Evolutionary conservation across 2,113 vertebrate genomes (phyloP).

Genomic region (Amphiprion percula): DNA sequence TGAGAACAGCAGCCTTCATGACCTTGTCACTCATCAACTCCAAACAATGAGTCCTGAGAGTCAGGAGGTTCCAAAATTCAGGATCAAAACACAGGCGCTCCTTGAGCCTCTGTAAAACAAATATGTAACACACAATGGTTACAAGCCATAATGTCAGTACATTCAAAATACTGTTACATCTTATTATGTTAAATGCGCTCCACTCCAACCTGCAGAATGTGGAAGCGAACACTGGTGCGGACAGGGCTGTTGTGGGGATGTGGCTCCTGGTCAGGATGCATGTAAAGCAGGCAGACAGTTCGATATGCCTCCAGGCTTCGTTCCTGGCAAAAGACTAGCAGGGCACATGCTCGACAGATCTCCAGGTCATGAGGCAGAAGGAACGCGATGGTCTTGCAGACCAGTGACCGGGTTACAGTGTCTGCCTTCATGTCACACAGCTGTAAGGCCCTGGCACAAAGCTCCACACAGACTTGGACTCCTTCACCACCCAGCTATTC

Average conservation of each 20-base stretch:
- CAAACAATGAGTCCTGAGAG: conserved; percentile 93
- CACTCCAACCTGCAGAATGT: conserved; percentile 86
- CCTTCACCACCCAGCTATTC: conserved; percentile 89
- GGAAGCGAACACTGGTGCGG: conserved; percentile 93
- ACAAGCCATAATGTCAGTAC: not conserved
- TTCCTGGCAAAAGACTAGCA: conserved; percentile 95
- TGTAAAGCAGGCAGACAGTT: conserved; percentile 93
- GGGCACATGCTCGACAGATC: conserved; percentile 94
- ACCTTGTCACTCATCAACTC: conserved; percentile 91
- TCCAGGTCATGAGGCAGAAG: conserved; percentile 96
- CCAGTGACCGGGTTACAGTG: conserved; percentile 90
- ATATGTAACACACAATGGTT: not conserved
- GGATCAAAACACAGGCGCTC: conserved; percentile 96
- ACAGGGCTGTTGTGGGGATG: conserved; percentile 90
- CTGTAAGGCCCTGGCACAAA: conserved; percentile 94
- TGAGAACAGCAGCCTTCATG: conserved; percentile 81
- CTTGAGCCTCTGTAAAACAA: conserved; percentile 89
- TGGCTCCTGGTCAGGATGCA: conserved; percentile 92
- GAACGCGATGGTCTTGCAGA: conserved; percentile 96
- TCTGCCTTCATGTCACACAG: conserved; percentile 91
- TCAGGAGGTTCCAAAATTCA: conserved; percentile 97
- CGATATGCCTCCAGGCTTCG: conserved; percentile 93
- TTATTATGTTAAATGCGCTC: not conserved
- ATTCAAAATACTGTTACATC: not conserved
- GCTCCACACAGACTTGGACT: conserved; percentile 93